phyloP scores from a whole-genome alignment of 1,140 invertebrate genomes.

The Epicauta chinensis region DNA sequence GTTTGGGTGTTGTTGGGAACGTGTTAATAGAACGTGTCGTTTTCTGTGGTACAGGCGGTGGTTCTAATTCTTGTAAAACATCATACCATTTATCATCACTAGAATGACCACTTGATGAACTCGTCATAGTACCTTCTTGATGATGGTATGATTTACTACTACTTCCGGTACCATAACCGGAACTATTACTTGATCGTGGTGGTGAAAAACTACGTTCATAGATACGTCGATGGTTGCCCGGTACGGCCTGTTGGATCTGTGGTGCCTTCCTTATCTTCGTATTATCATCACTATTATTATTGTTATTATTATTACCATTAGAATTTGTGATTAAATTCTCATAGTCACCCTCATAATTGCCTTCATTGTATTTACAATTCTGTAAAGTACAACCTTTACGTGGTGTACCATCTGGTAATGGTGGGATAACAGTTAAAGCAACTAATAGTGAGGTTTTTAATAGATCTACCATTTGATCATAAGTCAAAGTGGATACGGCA shows the following conservation, averaged over 20 bases:
- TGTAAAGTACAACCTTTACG: conserved; percentile 61
- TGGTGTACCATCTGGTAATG: conserved; percentile 42
- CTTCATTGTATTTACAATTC: conserved; percentile 60
- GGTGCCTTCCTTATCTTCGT: conserved; percentile 34
- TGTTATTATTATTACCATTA: background rate
- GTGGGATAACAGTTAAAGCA: conserved; percentile 77
- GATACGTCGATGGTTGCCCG: conserved; percentile 55
- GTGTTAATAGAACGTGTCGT: conserved; percentile 29
- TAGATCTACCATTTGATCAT: conserved; percentile 92
- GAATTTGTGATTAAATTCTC: conserved; percentile 59
- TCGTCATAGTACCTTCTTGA: conserved; percentile 51
- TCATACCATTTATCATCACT: conserved; percentile 60
- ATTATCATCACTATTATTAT: conserved; percentile 29
- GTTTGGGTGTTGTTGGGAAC: conserved; percentile 39
- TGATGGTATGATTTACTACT: conserved; percentile 61
- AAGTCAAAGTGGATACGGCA: conserved; percentile 80
- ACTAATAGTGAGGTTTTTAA: conserved; percentile 84
- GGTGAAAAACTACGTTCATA: conserved; percentile 73
- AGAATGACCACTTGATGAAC: conserved; percentile 59
- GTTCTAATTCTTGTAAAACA: conserved; percentile 30
- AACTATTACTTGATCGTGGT: conserved; percentile 74
- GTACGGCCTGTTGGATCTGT: conserved; percentile 48
- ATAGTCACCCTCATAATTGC: conserved; percentile 63
- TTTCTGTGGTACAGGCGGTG: conserved; percentile 29
- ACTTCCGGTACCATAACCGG: conserved; percentile 77